Conservation (phyloP, 2,113 vertebrate genomes). For the Menidia beryllina region DNA sequence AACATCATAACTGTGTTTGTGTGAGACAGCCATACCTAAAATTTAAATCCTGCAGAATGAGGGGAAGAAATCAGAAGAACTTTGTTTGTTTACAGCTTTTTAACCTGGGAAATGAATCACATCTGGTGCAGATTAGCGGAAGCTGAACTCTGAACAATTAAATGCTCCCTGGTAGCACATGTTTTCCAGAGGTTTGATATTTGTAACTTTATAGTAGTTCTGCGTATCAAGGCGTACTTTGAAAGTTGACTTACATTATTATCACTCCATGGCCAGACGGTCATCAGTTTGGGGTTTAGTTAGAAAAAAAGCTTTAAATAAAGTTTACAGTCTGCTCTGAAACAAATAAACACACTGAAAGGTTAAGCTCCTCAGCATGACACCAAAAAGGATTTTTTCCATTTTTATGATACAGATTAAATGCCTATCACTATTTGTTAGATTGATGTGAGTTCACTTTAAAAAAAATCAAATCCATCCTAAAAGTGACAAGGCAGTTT, state of each 20-base stretch:
- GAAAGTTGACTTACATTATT: slow-evolving; percentile 8
- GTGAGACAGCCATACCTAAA: not conserved
- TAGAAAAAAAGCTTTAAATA: not conserved
- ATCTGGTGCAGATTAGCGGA: slow-evolving; percentile 74
- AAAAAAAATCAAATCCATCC: not conserved
- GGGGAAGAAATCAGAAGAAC: slow-evolving; percentile 3
- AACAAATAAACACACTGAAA: too few species aligned
- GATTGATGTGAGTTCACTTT: not conserved
- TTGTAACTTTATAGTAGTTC: slow-evolving; percentile 44
- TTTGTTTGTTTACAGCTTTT: slow-evolving; percentile 50
- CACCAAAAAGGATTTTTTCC: not conserved
- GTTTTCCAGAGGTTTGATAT: slow-evolving; percentile 41
- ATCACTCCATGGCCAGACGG: not conserved
- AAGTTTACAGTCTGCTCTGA: too few species aligned
- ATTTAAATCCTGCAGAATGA: not conserved
- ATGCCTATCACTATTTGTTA: not conserved
- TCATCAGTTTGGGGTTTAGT: not conserved
- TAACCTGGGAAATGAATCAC: slow-evolving; percentile 40
- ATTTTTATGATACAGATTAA: not conserved
- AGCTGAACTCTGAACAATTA: slow-evolving; percentile 58
- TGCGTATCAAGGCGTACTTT: slow-evolving; percentile 14
- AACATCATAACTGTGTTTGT: not conserved
- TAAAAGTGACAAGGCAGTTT: not conserved
- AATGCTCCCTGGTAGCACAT: slow-evolving; percentile 35
- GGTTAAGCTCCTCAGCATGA: not conserved